A percentile compares a stretch with the other conserved stretches of the same genome.
These are phyloP conservation scores for Drosophila sordidapex DNA, from an alignment of 2,888 invertebrate species.

Conservation along the genomic window DNA sequence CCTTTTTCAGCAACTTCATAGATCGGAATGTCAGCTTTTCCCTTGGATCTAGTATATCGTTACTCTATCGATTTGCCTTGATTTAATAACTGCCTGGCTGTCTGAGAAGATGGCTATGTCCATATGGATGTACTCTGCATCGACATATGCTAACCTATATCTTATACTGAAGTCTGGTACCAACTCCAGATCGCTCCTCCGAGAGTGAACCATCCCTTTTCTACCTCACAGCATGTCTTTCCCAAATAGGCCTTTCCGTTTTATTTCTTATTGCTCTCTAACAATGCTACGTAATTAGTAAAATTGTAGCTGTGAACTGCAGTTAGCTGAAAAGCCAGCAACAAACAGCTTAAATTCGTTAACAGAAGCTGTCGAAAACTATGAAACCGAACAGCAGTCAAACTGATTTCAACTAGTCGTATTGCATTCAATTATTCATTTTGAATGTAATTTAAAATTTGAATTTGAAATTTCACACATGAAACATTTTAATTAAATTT, in stretches of 20 bases:
- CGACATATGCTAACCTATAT: neutral
- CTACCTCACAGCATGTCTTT: neutral
- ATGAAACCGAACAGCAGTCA: conserved; percentile 51
- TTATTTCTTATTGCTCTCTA: too few relatives aligned
- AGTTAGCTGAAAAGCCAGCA: conserved; percentile 22
- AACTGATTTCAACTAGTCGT: conserved; percentile 48
- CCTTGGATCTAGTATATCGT: neutral
- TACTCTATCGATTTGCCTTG: too few relatives aligned
- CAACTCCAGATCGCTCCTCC: neutral
- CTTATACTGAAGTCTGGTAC: neutral
- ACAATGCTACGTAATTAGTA: conserved; percentile 3
- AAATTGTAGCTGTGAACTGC: conserved; percentile 10
- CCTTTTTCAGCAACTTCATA: neutral
- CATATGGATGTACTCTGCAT: neutral
- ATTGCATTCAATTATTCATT: conserved; percentile 73
- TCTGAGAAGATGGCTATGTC: neutral
- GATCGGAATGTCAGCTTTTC: neutral
- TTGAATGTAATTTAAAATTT: conserved; percentile 64
- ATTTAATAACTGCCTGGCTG: neutral
- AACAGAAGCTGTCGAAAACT: conserved; percentile 39
- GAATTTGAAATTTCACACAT: conserved; percentile 59
- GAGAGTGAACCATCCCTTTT: neutral
- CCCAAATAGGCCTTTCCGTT: too few relatives aligned
- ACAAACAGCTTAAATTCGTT: conserved; percentile 34
- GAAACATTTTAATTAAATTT: conserved; percentile 77